Base-by-base conservation (phyloP, 2,113 vertebrate genomes). In the Lepus timidus region DNA sequence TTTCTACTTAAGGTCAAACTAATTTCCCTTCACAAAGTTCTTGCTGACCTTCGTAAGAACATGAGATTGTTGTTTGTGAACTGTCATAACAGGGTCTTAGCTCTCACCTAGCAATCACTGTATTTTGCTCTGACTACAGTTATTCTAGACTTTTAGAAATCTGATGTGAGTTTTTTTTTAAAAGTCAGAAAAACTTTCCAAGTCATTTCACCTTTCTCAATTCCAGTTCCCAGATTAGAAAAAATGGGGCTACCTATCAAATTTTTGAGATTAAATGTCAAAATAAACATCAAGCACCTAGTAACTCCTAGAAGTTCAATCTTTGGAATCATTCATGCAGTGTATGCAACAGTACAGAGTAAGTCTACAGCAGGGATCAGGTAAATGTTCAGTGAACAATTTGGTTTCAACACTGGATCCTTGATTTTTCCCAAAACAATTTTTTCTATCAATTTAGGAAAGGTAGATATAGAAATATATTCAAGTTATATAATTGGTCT, bases 131-230 rank as follows among this genome's bases (percentile, higher is more conserved):
- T 61, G 23, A 55, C 8, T 73, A 52, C 23, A 94, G 23, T 76
- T 76, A 84, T 55, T 92, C 17, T 27, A 65, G 68, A 73, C 79
- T 91, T 96, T 93, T 25, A 79, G 55, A 88, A 95, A 79, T n/a
- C 44, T 44, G 44, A 44, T 44, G 44, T 44, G 55, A 58, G 12
- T 58, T 58, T 58, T 58, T 55, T 58, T 58, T 58, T 58, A 16
- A 17, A 58, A 58, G 13, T 44, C 44, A 44, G 44, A 44, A 44
- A 44, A 44, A 76, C 44, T 61, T 79, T 75, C 4, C 49, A 90
- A 78, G 17, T 67, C 23, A 81, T 75, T 75, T 93, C 14, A 68
- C 31, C 17, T 55, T 58, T 90, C 25, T 88, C 36, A 76, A 23
- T 39, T 88, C 49, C 44, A 87, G 61, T 65, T 76, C 11, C 31